phyloP scores from a whole-genome alignment of 1,140 invertebrate genomes.

The Nephotettix cincticeps region DNA sequence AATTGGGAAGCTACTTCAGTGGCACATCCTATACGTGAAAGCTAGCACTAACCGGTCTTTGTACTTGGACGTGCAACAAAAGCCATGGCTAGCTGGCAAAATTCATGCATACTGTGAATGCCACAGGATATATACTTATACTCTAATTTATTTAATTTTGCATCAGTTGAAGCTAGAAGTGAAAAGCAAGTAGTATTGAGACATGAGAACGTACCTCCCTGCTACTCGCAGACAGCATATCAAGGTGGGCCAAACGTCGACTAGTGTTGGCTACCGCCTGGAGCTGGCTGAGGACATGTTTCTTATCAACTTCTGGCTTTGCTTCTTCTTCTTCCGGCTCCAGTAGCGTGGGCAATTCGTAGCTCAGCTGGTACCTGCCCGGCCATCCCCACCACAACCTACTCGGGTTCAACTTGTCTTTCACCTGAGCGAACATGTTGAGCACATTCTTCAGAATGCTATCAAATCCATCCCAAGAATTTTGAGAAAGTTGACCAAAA shows the following conservation, averaged over 20 bases:
- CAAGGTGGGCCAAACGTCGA: neutral
- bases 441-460: neutral
- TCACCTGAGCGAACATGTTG: neutral
- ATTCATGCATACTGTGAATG: no score
- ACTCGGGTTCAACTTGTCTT: neutral
- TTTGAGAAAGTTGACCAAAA: no score
- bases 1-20: no score
- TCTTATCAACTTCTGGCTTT: neutral
- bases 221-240: neutral
- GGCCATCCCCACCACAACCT: constrained; percentile 29
- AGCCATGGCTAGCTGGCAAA: no score
- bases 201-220: constrained; percentile 7
- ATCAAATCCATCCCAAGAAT: no score
- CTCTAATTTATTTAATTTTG: no score
- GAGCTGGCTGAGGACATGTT: neutral
- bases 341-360: constrained; percentile 40
- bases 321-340: neutral
- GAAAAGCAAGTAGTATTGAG: no score
- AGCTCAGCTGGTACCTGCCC: constrained; percentile 43
- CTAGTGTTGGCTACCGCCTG: neutral
- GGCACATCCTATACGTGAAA: no score
- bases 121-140: no score
- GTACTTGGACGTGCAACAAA: no score
- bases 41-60: no score
- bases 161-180: no score